Conservation (phyloP, 2,113 vertebrate species). For the Aspiorhynchus laticeps region DNA sequence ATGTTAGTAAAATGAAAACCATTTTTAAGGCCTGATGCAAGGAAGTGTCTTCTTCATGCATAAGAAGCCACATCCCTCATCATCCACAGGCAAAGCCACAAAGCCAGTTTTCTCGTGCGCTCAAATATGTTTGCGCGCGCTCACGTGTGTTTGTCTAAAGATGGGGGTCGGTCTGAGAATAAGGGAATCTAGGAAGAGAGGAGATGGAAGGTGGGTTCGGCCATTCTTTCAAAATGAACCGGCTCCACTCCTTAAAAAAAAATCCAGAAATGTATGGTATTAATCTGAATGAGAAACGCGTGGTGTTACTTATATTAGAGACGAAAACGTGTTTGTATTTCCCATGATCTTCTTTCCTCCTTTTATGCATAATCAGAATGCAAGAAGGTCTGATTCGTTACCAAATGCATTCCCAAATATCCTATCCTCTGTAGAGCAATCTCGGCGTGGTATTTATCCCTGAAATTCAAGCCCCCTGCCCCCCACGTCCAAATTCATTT, state of each 20-base stretch:
- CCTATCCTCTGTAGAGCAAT: constrained; percentile 68
- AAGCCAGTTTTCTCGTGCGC: constrained; percentile 69
- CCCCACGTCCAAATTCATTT: constrained; percentile 71
- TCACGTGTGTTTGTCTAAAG: constrained; percentile 36
- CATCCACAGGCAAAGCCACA: constrained; percentile 71
- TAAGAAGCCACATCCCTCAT: constrained; percentile 76
- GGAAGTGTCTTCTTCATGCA: constrained; percentile 69
- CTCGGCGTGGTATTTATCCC: constrained; percentile 70
- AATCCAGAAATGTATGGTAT: constrained; percentile 75
- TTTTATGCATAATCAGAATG: constrained; percentile 66
- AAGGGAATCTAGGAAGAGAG: constrained; percentile 47
- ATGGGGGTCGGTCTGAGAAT: constrained; percentile 68
- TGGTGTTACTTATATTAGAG: constrained; percentile 64
- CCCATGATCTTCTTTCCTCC: constrained; percentile 5
- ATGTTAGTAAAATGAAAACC: background rate
- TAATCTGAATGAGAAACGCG: constrained; percentile 74
- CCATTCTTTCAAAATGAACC: constrained; percentile 79
- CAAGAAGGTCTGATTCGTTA: constrained; percentile 57
- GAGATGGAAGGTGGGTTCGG: constrained; percentile 60
- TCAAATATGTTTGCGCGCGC: constrained; percentile 51
- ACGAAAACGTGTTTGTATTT: constrained; percentile 65
- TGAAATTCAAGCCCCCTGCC: constrained; percentile 58
- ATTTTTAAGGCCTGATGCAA: constrained; percentile 56
- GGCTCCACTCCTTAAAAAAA: constrained; percentile 76
- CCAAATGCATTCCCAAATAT: constrained; percentile 67